A percentile compares a stretch with the other conserved stretches of the same genome.
phyloP scores from a whole-genome alignment of 2,888 invertebrate genomes.

The Endomychus coccineus region DNA sequence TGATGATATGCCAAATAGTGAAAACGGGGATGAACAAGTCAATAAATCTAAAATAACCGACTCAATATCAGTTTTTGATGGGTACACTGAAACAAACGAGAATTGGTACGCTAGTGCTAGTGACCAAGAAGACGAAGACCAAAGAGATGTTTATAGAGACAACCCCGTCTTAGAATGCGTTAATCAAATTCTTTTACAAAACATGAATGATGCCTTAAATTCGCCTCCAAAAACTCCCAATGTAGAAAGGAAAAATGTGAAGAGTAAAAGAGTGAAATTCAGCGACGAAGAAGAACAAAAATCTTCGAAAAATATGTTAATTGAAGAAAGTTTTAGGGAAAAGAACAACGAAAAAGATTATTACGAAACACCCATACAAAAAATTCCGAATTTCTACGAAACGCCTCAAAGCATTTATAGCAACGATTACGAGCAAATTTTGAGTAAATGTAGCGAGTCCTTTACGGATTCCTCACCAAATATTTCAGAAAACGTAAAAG shows the following conservation, averaged over 20 bases:
- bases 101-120: conserved; percentile 61
- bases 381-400: conserved; percentile 51
- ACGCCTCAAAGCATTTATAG: conserved; percentile 65
- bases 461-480: conserved; percentile 8
- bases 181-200: conserved; percentile 74
- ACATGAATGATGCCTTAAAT: conserved; percentile 48
- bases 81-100: conserved; percentile 52
- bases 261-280: conserved; percentile 41
- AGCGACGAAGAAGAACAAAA: conserved; percentile 36
- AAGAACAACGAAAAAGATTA: conserved; percentile 30
- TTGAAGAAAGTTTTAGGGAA: conserved; percentile 24
- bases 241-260: conserved; percentile 34
- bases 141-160: conserved; percentile 63
- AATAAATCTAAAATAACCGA: conserved; percentile 33
- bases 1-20: conserved; percentile 13
- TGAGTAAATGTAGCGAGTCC: conserved; percentile 46
- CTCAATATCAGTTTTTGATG: conserved; percentile 45
- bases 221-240: conserved; percentile 43
- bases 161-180: conserved; percentile 82
- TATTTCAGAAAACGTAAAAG: too few species aligned
- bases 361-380: conserved; percentile 44
- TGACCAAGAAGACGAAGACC: conserved; percentile 65
- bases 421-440: conserved; percentile 66
- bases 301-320: conserved; percentile 15
- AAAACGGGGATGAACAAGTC: conserved; percentile 3